Conservation (phyloP, 2,113 vertebrate species). For the Engystomops pustulosus region DNA sequence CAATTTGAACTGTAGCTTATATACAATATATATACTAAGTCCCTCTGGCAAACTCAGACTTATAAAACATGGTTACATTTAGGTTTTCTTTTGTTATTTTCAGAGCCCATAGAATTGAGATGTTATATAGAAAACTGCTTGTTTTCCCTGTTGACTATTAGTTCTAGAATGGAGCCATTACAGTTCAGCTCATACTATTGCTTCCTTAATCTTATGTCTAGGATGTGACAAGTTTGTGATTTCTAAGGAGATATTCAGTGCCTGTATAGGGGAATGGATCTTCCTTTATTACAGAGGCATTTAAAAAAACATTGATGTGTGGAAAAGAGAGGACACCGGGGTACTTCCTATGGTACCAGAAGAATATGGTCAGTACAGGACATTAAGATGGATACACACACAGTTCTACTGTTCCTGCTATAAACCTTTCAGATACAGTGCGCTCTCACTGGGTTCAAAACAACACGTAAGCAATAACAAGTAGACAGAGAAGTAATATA, state of each 20-base stretch:
- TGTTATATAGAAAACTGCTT: constrained; percentile 33
- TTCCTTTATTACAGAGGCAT: constrained; percentile 27
- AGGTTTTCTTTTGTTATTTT: no score
- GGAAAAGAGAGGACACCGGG: neutral
- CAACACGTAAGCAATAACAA: neutral
- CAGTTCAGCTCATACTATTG: constrained; percentile 37
- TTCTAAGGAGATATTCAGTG: constrained; percentile 27
- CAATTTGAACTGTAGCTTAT: no score
- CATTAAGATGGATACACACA: neutral
- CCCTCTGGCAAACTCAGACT: no score
- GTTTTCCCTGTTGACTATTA: constrained; percentile 28
- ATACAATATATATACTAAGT: no score
- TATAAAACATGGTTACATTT: no score
- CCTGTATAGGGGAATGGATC: neutral
- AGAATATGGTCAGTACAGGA: neutral
- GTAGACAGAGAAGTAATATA: neutral
- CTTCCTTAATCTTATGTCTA: constrained; percentile 43
- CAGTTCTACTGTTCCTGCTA: neutral
- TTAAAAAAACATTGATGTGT: constrained; percentile 5
- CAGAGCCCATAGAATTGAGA: no score
- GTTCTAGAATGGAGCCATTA: constrained; percentile 20
- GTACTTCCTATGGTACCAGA: neutral
- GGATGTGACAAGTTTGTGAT: constrained; percentile 34
- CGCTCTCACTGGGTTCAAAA: neutral
- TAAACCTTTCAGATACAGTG: neutral